Base-by-base conservation (phyloP, 2,113 vertebrate genomes). In the Onychostoma macrolepis region DNA sequence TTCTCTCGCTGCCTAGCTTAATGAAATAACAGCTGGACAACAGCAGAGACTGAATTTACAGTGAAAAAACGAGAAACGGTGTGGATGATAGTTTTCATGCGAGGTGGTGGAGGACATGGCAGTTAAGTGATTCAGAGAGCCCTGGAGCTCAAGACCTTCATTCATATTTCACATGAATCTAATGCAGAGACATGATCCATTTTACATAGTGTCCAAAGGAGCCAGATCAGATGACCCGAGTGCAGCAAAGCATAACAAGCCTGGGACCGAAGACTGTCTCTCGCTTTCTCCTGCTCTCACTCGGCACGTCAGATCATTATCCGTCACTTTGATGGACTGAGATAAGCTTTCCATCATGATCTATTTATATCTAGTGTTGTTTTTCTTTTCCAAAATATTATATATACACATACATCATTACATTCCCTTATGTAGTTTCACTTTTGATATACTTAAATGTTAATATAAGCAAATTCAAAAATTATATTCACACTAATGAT, bases 211-310 rank as follows among this genome's bases (percentile, higher is more conserved):
- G 78, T 80, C 78, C 78, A 84, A 65, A 84, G 79, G 56, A 81
- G 41, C 28, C 63, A 28, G 45, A 86, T 80, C 76, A 86, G 67
- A 80, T 71, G 80, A 67, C 28, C 63, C 21, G 45, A 13, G 50
- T 36, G 43, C 83, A 87, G 79, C 77, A 89, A 86, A 87, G 86
- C 80, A 87, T 84, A 88, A 69, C 84, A 36, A 45, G n/a, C 24
- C 24, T 50, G 81, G n/a, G 19, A 30, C 21, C 45, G 36, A 43
- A 86, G n/a, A 90, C 84, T 15, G 48, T 69, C 75, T 65, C 15
- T 30, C n/a, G 38, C 86, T 89, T 89, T 88, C 53, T 69, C 45
- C 33, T 53, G 12, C n/a, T 82, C 72, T 88, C 76, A 45, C 45
- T 83, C 58, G 17, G 45, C 30, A 26, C 50, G 76, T 78, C 76